These are phyloP conservation scores for Oxyura jamaicensis DNA, from an alignment of 2,113 vertebrate species.

Conservation along the genomic window DNA sequence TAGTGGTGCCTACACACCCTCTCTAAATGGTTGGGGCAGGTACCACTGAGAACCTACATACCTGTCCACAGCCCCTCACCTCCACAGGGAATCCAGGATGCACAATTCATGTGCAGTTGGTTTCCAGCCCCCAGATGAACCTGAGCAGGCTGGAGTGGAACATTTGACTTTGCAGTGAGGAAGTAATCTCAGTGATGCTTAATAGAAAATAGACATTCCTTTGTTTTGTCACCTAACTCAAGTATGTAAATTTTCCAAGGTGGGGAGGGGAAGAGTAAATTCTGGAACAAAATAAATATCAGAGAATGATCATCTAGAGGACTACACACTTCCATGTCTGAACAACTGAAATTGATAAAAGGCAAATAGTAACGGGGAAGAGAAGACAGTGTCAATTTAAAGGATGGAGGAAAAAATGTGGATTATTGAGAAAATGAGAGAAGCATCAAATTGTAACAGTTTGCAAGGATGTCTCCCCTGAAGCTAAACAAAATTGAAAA, in stretches of 20 bases:
- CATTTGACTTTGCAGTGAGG: background rate
- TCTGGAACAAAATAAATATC: background rate
- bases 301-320: background rate
- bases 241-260: background rate
- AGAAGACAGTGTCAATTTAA: background rate
- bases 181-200: too few species aligned
- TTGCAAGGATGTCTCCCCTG: conserved; percentile 25
- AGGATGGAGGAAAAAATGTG: background rate
- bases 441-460: conserved; percentile 35
- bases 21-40: background rate
- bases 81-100: background rate
- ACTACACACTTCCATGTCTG: background rate
- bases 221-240: background rate
- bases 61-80: fast-evolving
- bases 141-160: background rate
- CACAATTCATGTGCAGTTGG: background rate
- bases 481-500: conserved; percentile 60
- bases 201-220: too few species aligned
- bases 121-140: background rate
- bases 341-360: background rate
- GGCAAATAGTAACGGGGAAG: background rate
- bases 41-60: too few species aligned
- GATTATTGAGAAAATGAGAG: conserved; percentile 50
- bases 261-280: fast-evolving
- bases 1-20: background rate